Conservation (phyloP, 1,140 invertebrate genomes). For the Drosophila elegans region DNA sequence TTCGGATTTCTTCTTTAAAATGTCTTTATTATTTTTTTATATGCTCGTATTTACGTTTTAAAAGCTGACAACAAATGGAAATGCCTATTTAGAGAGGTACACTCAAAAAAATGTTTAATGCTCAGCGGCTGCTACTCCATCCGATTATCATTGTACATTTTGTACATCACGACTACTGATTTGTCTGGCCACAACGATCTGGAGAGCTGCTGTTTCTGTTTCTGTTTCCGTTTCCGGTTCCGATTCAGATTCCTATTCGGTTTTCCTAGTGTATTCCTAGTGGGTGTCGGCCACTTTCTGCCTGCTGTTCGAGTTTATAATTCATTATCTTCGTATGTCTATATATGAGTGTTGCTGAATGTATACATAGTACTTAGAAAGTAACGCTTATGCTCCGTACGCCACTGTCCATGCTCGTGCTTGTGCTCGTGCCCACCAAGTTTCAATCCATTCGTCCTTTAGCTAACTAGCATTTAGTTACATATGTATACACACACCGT, state of each 20-base stretch:
- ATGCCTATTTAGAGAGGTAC: conserved; percentile 76
- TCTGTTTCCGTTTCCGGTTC: conserved; percentile 6
- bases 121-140: conserved; percentile 21
- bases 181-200: conserved; percentile 51
- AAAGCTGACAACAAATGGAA: conserved; percentile 83
- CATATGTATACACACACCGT: conserved; percentile 64
- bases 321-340: conserved; percentile 57
- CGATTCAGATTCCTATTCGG: conserved; percentile 12
- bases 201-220: conserved; percentile 35
- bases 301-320: conserved; percentile 46
- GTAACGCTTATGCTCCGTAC: conserved; percentile 60
- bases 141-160: conserved; percentile 51
- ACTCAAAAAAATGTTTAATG: conserved; percentile 67
- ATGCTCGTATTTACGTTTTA: conserved; percentile 74
- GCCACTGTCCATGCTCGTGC: conserved; percentile 42
- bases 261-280: conserved; percentile 22
- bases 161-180: conserved; percentile 58
- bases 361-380: conserved; percentile 73
- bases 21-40: conserved; percentile 61
- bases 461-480: conserved; percentile 82
- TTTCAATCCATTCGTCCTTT: conserved; percentile 59
- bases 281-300: conserved; percentile 14
- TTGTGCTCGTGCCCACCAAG: conserved; percentile 20
- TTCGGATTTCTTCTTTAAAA: conserved; percentile 58
- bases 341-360: conserved; percentile 63